Base-by-base conservation (phyloP, 1,140 invertebrate genomes). In the Tenebrio molitor region DNA sequence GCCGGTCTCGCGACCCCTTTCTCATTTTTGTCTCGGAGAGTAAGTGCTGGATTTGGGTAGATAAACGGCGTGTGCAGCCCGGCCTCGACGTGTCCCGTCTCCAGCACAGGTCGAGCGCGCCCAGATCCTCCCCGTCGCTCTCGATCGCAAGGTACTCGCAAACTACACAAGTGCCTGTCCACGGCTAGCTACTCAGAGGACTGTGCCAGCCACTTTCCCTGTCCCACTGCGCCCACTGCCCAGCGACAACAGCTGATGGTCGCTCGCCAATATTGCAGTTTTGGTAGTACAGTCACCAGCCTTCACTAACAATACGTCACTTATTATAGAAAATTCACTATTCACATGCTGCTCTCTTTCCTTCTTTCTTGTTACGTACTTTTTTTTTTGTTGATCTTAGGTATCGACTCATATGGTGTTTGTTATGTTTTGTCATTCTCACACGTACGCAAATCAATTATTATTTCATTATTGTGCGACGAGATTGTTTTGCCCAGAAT, bases 231-330 rank as follows among this genome's bases (percentile, higher is more conserved):
- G 65, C 71, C 72, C 72, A 73, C 75, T 73, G 74, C 74, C 66
- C 78, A 77, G 76, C 81, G 81, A 74, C 86, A 88, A 83, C 90
- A 88, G 85, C 87, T 91, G 84, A 89, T 90, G 82, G 88, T 89
- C 86, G 91, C 92, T 86, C 90, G 93, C 88, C 93, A 93, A 89
- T 95, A 93, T 93, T 93, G 91, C 91, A 93, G 92, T 91, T 93
- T 94, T 91, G 93, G 92, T 93, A 94, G 91, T 93, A 93, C 91
- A 88, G 86, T 87, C 87, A 88, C 86, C 87, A 75, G 39, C 44
- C 44, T 72, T 74, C 42, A 58, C 50, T 58, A 58, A 58, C 50
- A 58, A 58, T 58, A 58, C 50, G 50, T 58, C 50, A 58, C 50
- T 50, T 50, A 50, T 50, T 58, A 58, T 21, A 58, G 50, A 58